phyloP scores from a whole-genome alignment of 2,113 vertebrate species.

The Pangasianodon hypophthalmus region DNA sequence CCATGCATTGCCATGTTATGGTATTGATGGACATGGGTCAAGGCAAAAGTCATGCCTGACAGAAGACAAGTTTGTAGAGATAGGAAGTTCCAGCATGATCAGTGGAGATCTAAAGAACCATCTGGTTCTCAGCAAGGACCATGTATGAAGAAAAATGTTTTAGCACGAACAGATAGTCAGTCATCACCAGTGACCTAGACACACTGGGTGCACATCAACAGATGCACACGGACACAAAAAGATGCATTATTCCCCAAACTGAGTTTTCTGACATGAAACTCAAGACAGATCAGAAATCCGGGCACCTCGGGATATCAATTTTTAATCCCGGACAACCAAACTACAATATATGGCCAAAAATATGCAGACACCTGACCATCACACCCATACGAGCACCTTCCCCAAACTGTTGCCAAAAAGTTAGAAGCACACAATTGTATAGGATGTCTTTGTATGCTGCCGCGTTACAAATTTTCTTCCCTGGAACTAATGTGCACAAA shows the following conservation, averaged over 20 bases:
- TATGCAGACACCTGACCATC: neutral
- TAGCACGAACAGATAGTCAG: neutral
- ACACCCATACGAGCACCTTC: neutral
- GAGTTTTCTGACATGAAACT: neutral
- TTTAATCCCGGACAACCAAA: neutral
- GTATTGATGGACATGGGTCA: neutral
- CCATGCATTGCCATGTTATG: neutral
- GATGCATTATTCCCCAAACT: neutral
- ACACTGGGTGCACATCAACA: too few relatives aligned
- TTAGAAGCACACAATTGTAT: neutral
- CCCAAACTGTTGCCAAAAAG: neutral
- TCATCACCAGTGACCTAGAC: neutral
- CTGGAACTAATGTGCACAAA: neutral
- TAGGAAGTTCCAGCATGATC: conserved; percentile 13
- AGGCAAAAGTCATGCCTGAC: neutral
- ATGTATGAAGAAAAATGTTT: neutral
- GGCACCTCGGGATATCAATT: neutral
- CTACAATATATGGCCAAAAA: neutral
- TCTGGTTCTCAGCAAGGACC: conserved; percentile 16
- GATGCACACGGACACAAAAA: neutral
- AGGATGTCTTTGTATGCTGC: neutral
- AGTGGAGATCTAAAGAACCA: conserved; percentile 14
- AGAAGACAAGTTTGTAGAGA: neutral
- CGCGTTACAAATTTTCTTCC: neutral
- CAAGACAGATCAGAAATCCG: neutral